A percentile compares a stretch with the other conserved stretches of the same genome.
Evolutionary conservation across 2,113 vertebrate species (phyloP).

Genomic region (Petaurus breviceps): DNA sequence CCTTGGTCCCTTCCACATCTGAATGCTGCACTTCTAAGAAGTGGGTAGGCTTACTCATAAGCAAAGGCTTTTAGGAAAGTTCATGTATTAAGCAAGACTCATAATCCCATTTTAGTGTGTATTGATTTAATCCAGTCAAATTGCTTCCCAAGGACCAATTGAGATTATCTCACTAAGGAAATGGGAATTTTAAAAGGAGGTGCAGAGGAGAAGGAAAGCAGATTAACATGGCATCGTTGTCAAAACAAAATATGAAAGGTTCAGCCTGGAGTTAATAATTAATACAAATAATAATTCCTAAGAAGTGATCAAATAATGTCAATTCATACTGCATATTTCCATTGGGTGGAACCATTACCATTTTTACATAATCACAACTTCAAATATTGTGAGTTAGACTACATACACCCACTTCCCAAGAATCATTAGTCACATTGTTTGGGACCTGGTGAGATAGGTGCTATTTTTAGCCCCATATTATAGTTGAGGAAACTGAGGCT

Average conservation of each 20-base stretch:
- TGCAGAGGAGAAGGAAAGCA: neutral
- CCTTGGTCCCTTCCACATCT: neutral
- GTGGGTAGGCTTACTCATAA: neutral
- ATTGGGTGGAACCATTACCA: neutral
- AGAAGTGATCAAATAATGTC: neutral
- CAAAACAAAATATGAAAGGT: neutral
- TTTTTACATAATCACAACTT: neutral
- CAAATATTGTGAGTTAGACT: neutral
- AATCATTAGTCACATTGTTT: neutral
- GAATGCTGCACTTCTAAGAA: neutral
- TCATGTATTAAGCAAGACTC: neutral
- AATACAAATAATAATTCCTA: neutral
- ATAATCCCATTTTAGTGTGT: neutral
- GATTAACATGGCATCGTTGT: neutral
- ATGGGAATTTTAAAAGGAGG: neutral
- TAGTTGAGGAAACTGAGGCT: neutral
- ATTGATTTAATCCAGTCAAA: neutral
- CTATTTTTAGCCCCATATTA: neutral
- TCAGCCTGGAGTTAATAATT: neutral
- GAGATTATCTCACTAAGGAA: neutral
- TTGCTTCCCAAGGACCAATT: neutral
- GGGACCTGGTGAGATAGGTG: neutral
- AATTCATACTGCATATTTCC: neutral
- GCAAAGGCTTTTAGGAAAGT: neutral
- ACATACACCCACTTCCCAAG: neutral